Conservation (phyloP, 2,797 vertebrate genomes). For the Coluber constrictor region DNA sequence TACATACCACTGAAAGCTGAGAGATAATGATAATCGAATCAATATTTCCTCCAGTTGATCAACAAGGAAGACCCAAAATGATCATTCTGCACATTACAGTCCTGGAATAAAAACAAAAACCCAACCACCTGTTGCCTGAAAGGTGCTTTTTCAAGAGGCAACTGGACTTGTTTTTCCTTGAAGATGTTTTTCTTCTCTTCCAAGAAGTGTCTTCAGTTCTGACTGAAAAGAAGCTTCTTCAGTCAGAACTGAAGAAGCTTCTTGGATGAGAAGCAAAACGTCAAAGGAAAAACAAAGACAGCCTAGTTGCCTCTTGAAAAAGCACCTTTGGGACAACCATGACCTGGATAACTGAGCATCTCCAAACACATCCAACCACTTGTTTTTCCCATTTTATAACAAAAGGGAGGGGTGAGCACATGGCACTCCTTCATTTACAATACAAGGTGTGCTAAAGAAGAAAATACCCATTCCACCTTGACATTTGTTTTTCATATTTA, state of each 20-base stretch:
- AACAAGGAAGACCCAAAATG: not conserved
- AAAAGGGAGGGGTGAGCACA: not conserved
- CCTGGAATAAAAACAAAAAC: not conserved
- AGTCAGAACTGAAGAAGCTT: no score
- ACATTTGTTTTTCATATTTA: not conserved
- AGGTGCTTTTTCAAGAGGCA: not conserved
- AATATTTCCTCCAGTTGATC: not conserved
- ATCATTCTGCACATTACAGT: not conserved
- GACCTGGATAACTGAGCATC: not conserved
- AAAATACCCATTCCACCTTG: not conserved
- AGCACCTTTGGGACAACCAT: not conserved
- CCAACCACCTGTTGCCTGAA: not conserved
- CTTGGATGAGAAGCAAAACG: not conserved
- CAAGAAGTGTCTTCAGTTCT: not conserved
- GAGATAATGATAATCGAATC: not conserved
- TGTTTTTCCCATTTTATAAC: not conserved
- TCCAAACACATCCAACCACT: not conserved
- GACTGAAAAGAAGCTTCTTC: no score
- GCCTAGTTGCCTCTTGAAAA: not conserved
- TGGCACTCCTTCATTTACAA: not conserved
- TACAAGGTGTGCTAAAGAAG: not conserved
- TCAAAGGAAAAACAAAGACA: not conserved
- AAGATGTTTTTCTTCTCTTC: not conserved
- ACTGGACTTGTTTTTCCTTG: not conserved
- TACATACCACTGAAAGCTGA: not conserved